These are phyloP conservation scores for Microtus montanus DNA, from an alignment of 2,113 vertebrate species.

Conservation along the genomic window DNA sequence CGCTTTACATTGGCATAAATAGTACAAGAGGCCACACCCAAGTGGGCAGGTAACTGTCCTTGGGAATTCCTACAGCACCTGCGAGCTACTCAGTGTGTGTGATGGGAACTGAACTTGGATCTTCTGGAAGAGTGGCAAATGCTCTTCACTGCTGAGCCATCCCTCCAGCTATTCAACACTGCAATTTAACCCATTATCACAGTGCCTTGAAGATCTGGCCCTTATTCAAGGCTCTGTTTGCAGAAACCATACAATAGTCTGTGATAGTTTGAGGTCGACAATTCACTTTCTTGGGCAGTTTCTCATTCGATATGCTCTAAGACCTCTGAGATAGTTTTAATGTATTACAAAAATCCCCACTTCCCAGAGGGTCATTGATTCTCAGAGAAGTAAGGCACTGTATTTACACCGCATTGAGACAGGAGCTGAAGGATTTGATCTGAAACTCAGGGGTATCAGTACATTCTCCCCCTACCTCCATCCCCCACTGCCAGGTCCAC, in stretches of 20 bases:
- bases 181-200: neutral
- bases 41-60: too few species aligned
- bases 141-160: neutral
- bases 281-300: neutral
- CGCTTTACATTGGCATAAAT: too few species aligned
- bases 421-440: neutral
- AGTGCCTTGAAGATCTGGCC: neutral
- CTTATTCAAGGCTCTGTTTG: neutral
- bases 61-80: too few species aligned
- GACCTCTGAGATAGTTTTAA: neutral
- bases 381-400: neutral
- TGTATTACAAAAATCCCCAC: too few species aligned
- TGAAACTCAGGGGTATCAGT: neutral
- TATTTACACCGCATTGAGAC: too few species aligned
- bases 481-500: rapidly evolving
- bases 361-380: neutral
- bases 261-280: neutral
- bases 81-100: neutral
- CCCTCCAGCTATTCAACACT: neutral
- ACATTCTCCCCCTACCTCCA: rapidly evolving
- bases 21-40: too few species aligned
- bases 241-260: neutral
- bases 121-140: neutral
- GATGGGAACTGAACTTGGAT: neutral
- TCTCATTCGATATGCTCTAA: neutral